Evolutionary conservation across 2,113 vertebrate genomes (phyloP).

Genomic region (Salvelinus fontinalis): DNA sequence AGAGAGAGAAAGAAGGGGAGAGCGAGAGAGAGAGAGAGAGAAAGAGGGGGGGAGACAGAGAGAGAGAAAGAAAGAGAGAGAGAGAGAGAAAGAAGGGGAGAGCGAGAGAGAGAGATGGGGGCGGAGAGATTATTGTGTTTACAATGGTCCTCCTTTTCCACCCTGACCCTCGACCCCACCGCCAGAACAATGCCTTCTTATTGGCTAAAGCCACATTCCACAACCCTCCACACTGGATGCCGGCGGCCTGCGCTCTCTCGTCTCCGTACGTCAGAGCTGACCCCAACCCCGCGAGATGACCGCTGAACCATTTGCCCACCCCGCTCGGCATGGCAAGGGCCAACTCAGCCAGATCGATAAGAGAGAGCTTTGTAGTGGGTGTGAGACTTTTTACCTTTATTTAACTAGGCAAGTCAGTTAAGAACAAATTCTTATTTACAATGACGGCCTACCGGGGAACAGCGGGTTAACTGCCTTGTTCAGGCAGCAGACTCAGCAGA

Average conservation of each 20-base stretch:
- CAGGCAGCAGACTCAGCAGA: too few relatives aligned
- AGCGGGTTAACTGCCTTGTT: too few relatives aligned
- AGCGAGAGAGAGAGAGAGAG: too few relatives aligned
- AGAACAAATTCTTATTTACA: too few relatives aligned
- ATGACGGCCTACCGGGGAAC: too few relatives aligned
- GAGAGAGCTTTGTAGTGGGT: constrained; percentile 12
- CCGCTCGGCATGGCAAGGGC: background rate
- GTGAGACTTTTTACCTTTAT: too few relatives aligned
- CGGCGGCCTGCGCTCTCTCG: constrained; percentile 40
- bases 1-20: too few relatives aligned
- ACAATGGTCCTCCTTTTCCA: constrained; percentile 69
- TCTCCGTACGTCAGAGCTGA: constrained; percentile 11
- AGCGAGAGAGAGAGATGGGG: too few relatives aligned
- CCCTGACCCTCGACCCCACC: constrained; percentile 50
- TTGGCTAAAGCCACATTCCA: constrained; percentile 66
- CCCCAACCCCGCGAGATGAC: background rate
- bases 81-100: too few relatives aligned
- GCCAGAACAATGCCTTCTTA: constrained; percentile 64
- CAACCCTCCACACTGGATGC: constrained; percentile 63
- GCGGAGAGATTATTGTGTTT: background rate
- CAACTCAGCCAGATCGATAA: constrained; percentile 16
- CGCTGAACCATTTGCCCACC: background rate
- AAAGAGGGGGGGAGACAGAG: too few relatives aligned
- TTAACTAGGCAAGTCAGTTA: too few relatives aligned
- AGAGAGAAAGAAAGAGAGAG: too few relatives aligned